Conservation (phyloP, 2,113 vertebrate species). For the Dendrocopos noguchii region DNA sequence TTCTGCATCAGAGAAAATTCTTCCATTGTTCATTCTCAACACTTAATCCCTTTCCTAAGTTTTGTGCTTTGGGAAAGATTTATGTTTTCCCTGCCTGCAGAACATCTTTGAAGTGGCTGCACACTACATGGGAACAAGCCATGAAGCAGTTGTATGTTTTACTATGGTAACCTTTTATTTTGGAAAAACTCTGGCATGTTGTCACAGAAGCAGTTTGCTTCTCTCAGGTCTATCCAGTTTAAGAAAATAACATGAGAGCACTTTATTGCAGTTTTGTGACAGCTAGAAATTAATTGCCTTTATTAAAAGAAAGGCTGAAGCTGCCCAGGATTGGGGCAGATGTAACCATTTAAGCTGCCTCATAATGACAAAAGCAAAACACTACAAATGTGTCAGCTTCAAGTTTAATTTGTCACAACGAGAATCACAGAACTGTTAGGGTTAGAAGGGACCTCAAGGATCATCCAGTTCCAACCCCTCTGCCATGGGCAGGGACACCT, state of each 20-base stretch:
- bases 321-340: background rate
- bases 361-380: background rate
- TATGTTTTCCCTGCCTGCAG: constrained; percentile 28
- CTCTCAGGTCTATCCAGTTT: background rate
- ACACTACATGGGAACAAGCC: background rate
- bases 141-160: background rate
- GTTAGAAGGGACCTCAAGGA: no score
- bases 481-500: no score
- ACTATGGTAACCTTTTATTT: constrained; percentile 47
- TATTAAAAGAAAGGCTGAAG: background rate
- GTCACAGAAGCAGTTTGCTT: constrained; percentile 22
- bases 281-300: constrained; percentile 26
- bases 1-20: constrained; percentile 33
- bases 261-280: background rate
- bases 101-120: background rate
- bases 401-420: background rate
- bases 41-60: background rate
- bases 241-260: background rate
- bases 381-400: background rate
- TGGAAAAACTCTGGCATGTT: constrained; percentile 25
- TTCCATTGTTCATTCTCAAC: constrained; percentile 39
- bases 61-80: background rate
- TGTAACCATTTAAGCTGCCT: background rate
- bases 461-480: no score
- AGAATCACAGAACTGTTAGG: no score